Conservation (phyloP, 2,888 invertebrate species). For the Anorthoa munda region DNA sequence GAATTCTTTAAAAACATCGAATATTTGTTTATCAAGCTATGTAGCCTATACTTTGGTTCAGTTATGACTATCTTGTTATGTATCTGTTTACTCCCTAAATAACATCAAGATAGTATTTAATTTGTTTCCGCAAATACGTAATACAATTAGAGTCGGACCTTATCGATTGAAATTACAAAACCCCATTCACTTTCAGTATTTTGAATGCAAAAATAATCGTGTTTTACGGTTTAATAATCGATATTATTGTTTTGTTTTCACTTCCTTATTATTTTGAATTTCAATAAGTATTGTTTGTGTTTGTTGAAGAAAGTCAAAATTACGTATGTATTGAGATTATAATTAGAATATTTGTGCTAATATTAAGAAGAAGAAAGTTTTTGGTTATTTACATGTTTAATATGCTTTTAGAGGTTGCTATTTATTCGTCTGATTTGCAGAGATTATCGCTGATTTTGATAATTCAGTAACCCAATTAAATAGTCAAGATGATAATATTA, state of each 20-base stretch:
- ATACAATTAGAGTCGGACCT: constrained; percentile 36
- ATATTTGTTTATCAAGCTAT: not conserved
- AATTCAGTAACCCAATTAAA: not conserved
- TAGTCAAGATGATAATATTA: not conserved
- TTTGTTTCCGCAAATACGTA: constrained; percentile 46
- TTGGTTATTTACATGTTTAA: constrained; percentile 4
- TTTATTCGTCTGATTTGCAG: not conserved
- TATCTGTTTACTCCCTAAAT: constrained; percentile 4
- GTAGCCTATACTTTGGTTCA: not conserved
- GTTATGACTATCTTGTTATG: not conserved
- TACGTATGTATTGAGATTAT: constrained; percentile 50
- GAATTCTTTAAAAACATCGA: not conserved
- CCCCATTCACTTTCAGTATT: constrained; percentile 44
- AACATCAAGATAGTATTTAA: constrained; percentile 23
- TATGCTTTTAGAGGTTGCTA: not conserved
- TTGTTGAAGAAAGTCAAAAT: constrained; percentile 45
- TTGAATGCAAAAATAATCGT: constrained; percentile 35
- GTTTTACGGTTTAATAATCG: constrained; percentile 27
- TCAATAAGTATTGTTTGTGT: constrained; percentile 30
- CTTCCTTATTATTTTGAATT: constrained; percentile 50
- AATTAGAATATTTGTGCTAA: constrained; percentile 22
- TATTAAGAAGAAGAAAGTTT: constrained; percentile 34
- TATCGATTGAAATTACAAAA: constrained; percentile 48
- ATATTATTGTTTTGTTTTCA: constrained; percentile 33
- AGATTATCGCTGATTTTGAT: constrained; percentile 7